Percentiles rank a stretch among this genome's conserved stretches.
phyloP scores from a whole-genome alignment of 2,113 vertebrate species.

The Parotia lawesii region DNA sequence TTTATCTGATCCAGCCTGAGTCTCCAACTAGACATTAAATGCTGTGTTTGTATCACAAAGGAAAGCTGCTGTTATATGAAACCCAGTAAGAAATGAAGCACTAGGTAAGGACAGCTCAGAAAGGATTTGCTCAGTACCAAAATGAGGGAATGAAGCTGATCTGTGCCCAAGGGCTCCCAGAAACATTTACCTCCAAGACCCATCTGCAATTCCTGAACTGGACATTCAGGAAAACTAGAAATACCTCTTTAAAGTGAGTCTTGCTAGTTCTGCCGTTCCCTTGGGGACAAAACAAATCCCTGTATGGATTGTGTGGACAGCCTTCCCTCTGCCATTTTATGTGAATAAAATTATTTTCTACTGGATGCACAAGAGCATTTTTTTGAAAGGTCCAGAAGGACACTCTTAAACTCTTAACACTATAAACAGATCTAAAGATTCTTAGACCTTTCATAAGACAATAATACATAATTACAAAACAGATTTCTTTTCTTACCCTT shows the following conservation, averaged over 20 bases:
- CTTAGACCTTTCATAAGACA: neutral
- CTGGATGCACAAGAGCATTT: rapidly evolving
- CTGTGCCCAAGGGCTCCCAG: neutral
- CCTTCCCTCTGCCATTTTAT: neutral
- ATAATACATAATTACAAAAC: neutral
- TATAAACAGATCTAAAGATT: neutral
- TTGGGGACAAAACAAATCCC: neutral
- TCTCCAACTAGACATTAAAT: neutral
- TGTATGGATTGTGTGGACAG: neutral
- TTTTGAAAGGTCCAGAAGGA: neutral
- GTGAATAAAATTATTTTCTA: neutral
- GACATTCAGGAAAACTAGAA: neutral
- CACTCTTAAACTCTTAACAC: neutral
- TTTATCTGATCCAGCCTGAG: neutral
- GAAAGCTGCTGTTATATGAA: neutral
- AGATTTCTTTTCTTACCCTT: neutral
- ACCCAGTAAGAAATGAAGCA: neutral
- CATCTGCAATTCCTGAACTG: neutral
- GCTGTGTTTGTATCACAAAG: neutral
- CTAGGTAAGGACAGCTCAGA: neutral
- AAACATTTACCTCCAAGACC: neutral
- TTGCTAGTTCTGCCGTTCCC: neutral
- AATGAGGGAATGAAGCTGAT: neutral
- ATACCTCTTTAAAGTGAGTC: neutral
- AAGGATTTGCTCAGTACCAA: neutral